Evolutionary conservation across 2,888 invertebrate genomes (phyloP), one percentile per base, ranked within the genome.

Genomic region (Drosophila suboccidentalis): DNA sequence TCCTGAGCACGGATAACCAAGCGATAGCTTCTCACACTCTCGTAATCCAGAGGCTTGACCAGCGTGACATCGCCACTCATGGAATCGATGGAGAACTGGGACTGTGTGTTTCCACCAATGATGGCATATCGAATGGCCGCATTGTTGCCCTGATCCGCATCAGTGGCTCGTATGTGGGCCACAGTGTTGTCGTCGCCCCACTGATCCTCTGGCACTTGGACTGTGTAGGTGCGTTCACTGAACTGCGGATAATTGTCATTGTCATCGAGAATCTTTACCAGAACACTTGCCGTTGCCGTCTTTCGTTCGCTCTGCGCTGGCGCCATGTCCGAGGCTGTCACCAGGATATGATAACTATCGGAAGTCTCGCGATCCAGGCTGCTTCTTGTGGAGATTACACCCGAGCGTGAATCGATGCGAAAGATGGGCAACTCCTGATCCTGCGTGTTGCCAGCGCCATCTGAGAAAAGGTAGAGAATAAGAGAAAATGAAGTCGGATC

Each of bases 201-300:
- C 80, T 97, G 95, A 92, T 99, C 98, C 92, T 99, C 99, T 4
- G 96, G 96, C 0, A 98, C 95, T 51, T 95, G 95, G 0, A 97
- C 96, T 0, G 97, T 96, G 92, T 98, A 98, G 0, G 97, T 97
- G 78, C 97, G 94, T 92, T 98, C 97, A 53, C 96, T 96, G 92
- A 98, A 98, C 92, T 98, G 97, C 0, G 98, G 98, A 92, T 97
- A 97, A 92, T 98, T 98, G 93, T 98, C 98, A 88, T 97, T 97
- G 91, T 98, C 98, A 83, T 98, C 98, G 54, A 97, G 92, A 6
- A 98, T 95, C 77, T 95, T 95, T 34, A 98, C 95, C 74, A 96
- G 94, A 41, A 98, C 95, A 32, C 96, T 97, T 0, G 98, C 97
- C 43, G 95, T 96, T 70, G 97, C 96, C 0, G 97, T 96, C 86